Evolutionary conservation across 2,113 vertebrate species (phyloP), one percentile per base, ranked within the genome.

Genomic region (Serinus canaria): DNA sequence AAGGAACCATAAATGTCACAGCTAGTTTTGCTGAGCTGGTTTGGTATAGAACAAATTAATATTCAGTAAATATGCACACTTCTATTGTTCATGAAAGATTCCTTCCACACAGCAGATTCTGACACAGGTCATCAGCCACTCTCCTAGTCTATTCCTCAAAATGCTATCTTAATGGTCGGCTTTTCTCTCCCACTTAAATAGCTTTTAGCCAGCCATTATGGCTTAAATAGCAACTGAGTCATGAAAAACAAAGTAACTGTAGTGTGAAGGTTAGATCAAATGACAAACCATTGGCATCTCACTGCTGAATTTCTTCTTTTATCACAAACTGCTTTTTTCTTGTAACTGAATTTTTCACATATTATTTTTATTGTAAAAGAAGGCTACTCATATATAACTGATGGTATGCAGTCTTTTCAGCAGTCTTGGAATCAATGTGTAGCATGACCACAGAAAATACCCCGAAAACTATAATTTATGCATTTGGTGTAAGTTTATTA

Each of bases 231-330:
- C 69, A 96, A 95, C 79, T 92, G 92, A 90, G 47, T 89, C 67
- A 95, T 95, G 94, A 95, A 94, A 95, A 96, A 95, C 90, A 94
- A 91, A 96, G 50, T 85, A 96, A 92, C 58, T 90, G 67, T 91
- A 94, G 87, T 88, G 84, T 97, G 95, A 97, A 96, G 96, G 93
- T 94, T 91, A 97, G 66, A 91, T 88, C 35, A 81, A 96, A 95
- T 78, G 87, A 95, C 79, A 89, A 94, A 87, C 47, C 22, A 60
- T 39, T 87, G 82, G 27, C 58, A 50, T 92, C 43, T 79, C 69
- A 39, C 43, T 85, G 66, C 41, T 70, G 58, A 87, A 56, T 93
- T 88, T 90, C 41, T 81, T 82, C 49, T 87, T 94, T 91, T 60
- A 76, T 66, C 66, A 58, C 43, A 77, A 86, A 87, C 43, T 49